Conservation (phyloP, 1,140 invertebrate species). For the Calliphora vicina region DNA sequence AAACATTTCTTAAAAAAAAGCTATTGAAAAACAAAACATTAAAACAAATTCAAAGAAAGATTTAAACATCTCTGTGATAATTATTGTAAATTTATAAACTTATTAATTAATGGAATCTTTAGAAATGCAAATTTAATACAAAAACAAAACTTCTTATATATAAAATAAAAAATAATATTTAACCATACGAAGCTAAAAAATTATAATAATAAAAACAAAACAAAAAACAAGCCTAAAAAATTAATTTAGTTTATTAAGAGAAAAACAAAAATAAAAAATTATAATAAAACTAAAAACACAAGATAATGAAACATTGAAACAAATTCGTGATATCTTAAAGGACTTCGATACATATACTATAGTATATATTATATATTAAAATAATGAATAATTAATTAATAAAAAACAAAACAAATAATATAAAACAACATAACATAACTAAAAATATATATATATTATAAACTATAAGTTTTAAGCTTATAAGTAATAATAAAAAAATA, state of each 20-base stretch:
- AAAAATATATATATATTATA: constrained; percentile 44
- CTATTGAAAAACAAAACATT: constrained; percentile 38
- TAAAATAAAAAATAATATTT: constrained; percentile 39
- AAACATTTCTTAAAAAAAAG: constrained; percentile 4
- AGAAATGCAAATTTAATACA: constrained; percentile 38
- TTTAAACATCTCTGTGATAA: constrained; percentile 64
- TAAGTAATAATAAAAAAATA: constrained; percentile 45
- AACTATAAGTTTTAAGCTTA: constrained; percentile 45
- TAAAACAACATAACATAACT: constrained; percentile 45
- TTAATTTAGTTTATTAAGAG: constrained; percentile 35
- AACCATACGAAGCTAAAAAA: constrained; percentile 41
- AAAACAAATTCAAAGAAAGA: constrained; percentile 49
- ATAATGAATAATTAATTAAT: constrained; percentile 39
- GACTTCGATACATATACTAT: constrained; percentile 63
- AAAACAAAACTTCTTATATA: constrained; percentile 41
- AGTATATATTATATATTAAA: constrained; percentile 62
- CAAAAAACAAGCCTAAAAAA: constrained; percentile 37
- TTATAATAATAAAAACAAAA: constrained; percentile 26
- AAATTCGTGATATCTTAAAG: constrained; percentile 64
- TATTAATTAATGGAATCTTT: constrained; percentile 40
- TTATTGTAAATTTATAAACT: constrained; percentile 64
- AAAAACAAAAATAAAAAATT: constrained; percentile 43
- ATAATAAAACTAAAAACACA: constrained; percentile 45
- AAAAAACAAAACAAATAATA: constrained; percentile 43
- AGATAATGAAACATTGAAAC: constrained; percentile 63